These are phyloP conservation scores for Aplochiton taeniatus DNA, from an alignment of 2,797 vertebrate species.

Conservation along the genomic window DNA sequence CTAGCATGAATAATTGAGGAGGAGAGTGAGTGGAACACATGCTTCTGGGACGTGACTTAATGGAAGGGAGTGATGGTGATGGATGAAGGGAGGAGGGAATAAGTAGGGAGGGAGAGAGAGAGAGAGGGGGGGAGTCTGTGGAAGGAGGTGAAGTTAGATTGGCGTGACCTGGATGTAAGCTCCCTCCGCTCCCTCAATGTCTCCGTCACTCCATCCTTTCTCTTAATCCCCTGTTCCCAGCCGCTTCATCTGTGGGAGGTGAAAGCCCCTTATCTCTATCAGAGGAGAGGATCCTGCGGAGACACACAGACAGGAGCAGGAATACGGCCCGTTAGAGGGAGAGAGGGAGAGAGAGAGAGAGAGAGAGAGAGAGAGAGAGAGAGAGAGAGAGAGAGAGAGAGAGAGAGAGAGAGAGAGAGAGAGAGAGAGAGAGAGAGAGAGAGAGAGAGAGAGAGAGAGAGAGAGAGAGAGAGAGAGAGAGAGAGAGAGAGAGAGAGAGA, in stretches of 20 bases:
- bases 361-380: not conserved
- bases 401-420: not conserved
- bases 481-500: not conserved
- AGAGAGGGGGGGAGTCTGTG: slow-evolving; percentile 36
- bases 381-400: not conserved
- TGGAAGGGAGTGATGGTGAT: slow-evolving; percentile 44
- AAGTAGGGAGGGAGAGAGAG: slow-evolving; percentile 1
- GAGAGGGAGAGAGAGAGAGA: not conserved
- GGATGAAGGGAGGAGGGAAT: slow-evolving; percentile 21
- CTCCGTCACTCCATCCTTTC: slow-evolving; percentile 33
- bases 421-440: not conserved
- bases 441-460: not conserved
- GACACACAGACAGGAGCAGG: too few species aligned
- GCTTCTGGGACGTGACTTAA: slow-evolving; percentile 63
- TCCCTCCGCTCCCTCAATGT: slow-evolving; percentile 19
- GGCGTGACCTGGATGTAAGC: slow-evolving; percentile 58
- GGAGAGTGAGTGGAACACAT: slow-evolving; percentile 63
- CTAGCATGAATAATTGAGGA: slow-evolving; percentile 73
- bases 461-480: too few species aligned
- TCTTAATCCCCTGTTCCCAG: slow-evolving; percentile 8
- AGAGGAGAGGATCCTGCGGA: not conserved
- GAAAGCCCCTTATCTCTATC: slow-evolving; percentile 53
- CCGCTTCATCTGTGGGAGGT: slow-evolving; percentile 61
- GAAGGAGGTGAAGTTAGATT: slow-evolving; percentile 51
- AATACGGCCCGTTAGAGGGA: not conserved